Percentiles rank a stretch among this genome's conserved stretches.
These are phyloP conservation scores for Caerostris extrusa DNA, from an alignment of 1,140 invertebrate species.

Conservation along the genomic window DNA sequence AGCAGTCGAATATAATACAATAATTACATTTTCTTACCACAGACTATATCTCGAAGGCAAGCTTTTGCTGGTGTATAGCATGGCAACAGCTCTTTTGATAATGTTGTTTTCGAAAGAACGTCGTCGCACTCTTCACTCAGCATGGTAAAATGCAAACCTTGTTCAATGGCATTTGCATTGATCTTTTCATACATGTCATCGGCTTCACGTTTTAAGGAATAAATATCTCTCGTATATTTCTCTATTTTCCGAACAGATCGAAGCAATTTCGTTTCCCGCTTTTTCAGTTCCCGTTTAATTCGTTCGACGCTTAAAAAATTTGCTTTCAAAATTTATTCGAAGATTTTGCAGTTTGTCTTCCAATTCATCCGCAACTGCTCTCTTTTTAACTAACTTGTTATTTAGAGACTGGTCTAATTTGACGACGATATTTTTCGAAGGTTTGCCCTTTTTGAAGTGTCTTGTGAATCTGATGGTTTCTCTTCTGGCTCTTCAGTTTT, in stretches of 20 bases:
- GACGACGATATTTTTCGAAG: background rate
- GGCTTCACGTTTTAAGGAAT: background rate
- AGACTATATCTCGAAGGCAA: background rate
- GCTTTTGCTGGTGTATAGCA: background rate
- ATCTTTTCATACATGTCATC: slow-evolving; percentile 12
- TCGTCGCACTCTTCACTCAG: background rate
- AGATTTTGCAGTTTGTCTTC: slow-evolving; percentile 22
- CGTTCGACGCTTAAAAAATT: background rate
- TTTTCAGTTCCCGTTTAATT: background rate
- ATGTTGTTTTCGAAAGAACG: background rate
- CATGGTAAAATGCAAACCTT: background rate
- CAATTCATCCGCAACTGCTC: slow-evolving; percentile 16
- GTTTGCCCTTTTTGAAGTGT: no score
- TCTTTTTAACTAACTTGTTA: background rate
- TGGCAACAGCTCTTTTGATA: background rate
- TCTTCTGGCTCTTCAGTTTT: no score
- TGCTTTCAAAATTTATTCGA: background rate
- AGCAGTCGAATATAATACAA: no score
- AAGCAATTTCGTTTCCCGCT: background rate
- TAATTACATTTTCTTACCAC: background rate
- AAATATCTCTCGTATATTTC: slow-evolving; percentile 20
- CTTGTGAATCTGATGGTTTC: no score
- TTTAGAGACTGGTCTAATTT: slow-evolving; percentile 7
- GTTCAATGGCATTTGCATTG: background rate
- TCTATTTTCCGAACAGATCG: slow-evolving; percentile 16